Percentiles rank a stretch among this genome's conserved stretches.
phyloP scores from a whole-genome alignment of 2,888 invertebrate species.

The Ditula angustiorana region DNA sequence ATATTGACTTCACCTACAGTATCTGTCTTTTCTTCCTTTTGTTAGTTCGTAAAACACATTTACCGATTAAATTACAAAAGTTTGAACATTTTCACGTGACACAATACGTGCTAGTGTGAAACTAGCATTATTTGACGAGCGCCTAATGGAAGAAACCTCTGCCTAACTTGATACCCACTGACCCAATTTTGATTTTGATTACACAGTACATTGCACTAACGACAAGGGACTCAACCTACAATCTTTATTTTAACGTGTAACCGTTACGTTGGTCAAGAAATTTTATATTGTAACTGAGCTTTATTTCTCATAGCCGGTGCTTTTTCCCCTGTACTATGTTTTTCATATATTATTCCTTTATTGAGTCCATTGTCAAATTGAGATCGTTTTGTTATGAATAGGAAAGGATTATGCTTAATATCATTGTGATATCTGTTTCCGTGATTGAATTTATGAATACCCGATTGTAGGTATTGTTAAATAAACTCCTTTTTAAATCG shows the following conservation, averaged over 20 bases:
- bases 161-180: slow-evolving; percentile 58
- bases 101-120: background rate
- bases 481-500: background rate
- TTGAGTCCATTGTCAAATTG: no score
- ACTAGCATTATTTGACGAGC: slow-evolving; percentile 59
- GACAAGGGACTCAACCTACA: slow-evolving; percentile 26
- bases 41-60: no score
- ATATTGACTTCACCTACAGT: no score
- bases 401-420: background rate
- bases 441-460: background rate
- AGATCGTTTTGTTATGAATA: background rate
- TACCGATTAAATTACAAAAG: no score
- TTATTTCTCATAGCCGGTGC: no score
- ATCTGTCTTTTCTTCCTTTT: no score
- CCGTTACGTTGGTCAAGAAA: background rate
- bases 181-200: slow-evolving; percentile 62
- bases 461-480: background rate
- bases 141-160: slow-evolving; percentile 68
- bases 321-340: no score
- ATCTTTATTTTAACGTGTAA: slow-evolving; percentile 5
- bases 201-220: slow-evolving; percentile 50
- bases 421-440: background rate
- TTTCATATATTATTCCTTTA: no score
- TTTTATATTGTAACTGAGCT: background rate
- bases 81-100: slow-evolving; percentile 9